phyloP scores from a whole-genome alignment of 23 tunicate species.

The Diplosoma virens region DNA sequence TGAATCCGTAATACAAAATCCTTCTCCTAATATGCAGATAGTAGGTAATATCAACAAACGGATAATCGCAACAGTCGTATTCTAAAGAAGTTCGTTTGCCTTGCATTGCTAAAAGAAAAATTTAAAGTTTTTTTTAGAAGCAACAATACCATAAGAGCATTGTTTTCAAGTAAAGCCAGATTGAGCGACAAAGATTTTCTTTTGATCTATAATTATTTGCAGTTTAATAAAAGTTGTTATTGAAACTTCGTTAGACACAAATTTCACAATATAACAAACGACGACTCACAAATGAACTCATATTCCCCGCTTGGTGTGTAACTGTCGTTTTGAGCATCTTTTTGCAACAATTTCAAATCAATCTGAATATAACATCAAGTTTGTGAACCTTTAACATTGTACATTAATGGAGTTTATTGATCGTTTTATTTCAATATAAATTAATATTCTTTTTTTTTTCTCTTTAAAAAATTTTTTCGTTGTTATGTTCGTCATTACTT shows the following conservation, averaged over 20 bases:
- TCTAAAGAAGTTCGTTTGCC: constrained; percentile 51
- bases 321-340: constrained; percentile 30
- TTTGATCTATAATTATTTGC: background rate
- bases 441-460: no score
- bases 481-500: no score
- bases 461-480: no score
- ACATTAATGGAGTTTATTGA: no score
- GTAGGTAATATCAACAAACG: constrained; percentile 90
- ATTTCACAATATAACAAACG: no score
- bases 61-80: constrained; percentile 73
- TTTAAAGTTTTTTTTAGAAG: no score
- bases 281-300: constrained; percentile 67
- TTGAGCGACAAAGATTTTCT: background rate
- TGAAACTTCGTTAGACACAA: no score
- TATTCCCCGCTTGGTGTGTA: constrained; percentile 65
- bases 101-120: constrained; percentile 58
- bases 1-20: constrained; percentile 69
- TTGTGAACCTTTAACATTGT: no score
- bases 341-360: constrained; percentile 33
- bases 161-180: no score
- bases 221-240: no score
- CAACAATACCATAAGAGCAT: no score
- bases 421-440: no score
- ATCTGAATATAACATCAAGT: constrained; percentile 55
- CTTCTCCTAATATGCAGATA: constrained; percentile 54